Evolutionary conservation across 2,797 vertebrate species (phyloP).

Genomic region (Sebastes minor): DNA sequence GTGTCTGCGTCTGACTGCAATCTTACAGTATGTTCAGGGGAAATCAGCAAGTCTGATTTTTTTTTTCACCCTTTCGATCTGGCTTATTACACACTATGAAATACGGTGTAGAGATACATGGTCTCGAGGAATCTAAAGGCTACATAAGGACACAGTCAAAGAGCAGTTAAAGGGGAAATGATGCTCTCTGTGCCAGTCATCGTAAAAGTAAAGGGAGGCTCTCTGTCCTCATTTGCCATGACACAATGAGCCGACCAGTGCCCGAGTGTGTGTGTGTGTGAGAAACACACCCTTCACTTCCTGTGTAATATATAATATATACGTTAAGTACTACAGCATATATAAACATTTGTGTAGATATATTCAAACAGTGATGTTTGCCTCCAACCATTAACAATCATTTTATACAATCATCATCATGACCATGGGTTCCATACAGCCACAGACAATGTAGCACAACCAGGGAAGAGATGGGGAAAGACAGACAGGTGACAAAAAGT

Average conservation of each 20-base stretch:
- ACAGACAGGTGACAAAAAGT: conserved; percentile 40
- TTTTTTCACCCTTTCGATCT: background rate
- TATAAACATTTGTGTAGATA: background rate
- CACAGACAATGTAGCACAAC: background rate
- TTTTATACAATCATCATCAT: conserved; percentile 13
- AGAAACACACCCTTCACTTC: conserved; percentile 83
- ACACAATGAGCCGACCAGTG: conserved; percentile 48
- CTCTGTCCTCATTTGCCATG: conserved; percentile 68
- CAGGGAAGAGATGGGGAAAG: conserved; percentile 9
- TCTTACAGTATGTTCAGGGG: background rate
- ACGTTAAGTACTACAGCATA: conserved; percentile 4
- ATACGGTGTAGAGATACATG: background rate
- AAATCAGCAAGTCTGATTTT: conserved; percentile 5
- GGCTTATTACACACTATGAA: background rate
- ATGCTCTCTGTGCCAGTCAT: conserved; percentile 39
- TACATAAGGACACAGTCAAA: conserved; percentile 17
- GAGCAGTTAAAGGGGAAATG: conserved; percentile 18
- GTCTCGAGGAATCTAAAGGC: conserved; percentile 34
- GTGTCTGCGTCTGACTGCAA: background rate
- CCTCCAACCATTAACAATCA: background rate
- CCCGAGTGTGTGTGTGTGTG: background rate
- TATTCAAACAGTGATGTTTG: background rate
- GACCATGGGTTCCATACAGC: background rate
- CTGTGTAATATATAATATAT: conserved; percentile 52
- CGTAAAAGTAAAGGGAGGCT: conserved; percentile 26